A percentile compares a stretch with the other conserved stretches of the same genome.
Evolutionary conservation across 1,140 invertebrate genomes (phyloP).

Genomic region (Meteorus sp.): DNA sequence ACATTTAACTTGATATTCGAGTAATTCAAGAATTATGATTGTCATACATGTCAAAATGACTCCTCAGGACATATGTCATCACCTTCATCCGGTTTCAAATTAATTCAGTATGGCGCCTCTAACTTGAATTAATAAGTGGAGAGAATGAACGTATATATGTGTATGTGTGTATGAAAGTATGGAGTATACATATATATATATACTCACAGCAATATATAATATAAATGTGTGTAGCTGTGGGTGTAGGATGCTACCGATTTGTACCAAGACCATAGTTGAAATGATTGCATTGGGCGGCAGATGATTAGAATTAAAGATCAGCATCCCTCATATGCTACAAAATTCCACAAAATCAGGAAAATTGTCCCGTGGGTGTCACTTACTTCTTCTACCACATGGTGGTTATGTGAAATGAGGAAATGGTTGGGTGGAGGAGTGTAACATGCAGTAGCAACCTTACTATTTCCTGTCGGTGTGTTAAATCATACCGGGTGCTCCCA

Average conservation of each 20-base stretch:
- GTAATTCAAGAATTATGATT: too few relatives aligned
- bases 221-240: slow-evolving; percentile 30
- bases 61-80: neutral
- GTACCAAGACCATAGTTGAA: slow-evolving; percentile 20
- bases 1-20: too few relatives aligned
- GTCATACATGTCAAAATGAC: neutral
- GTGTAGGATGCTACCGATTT: slow-evolving; percentile 51
- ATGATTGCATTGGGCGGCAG: slow-evolving; percentile 40
- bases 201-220: too few relatives aligned
- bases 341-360: slow-evolving; percentile 55
- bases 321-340: slow-evolving; percentile 23
- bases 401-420: slow-evolving; percentile 52
- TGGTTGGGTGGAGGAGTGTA: too few relatives aligned
- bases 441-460: slow-evolving; percentile 49
- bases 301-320: slow-evolving; percentile 32
- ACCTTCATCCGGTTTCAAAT: slow-evolving; percentile 6
- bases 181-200: too few relatives aligned
- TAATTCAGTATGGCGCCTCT: slow-evolving; percentile 21
- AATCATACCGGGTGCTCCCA: too few relatives aligned
- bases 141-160: slow-evolving; percentile 1
- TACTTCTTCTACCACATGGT: slow-evolving; percentile 12
- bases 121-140: slow-evolving; percentile 1
- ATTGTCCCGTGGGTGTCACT: slow-evolving; percentile 53
- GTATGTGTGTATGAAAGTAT: too few relatives aligned
- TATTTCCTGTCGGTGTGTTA: slow-evolving; percentile 33